Evolutionary conservation across 1,140 invertebrate genomes (phyloP).

Genomic region (Drusus annulatus): DNA sequence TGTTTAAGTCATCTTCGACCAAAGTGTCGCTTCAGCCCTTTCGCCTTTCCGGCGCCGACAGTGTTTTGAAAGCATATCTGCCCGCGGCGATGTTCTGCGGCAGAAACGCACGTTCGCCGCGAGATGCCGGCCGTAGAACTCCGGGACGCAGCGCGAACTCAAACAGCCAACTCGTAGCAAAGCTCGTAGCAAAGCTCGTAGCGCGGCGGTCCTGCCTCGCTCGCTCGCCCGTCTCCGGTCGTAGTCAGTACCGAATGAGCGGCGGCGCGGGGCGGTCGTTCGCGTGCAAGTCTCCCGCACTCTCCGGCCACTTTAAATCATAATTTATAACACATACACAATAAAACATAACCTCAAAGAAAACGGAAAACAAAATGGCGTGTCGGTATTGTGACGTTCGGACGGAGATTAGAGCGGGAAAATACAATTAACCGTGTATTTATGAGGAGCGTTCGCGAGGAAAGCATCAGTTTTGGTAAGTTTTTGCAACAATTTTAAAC

Average conservation of each 20-base stretch:
- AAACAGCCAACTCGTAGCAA: too few species aligned
- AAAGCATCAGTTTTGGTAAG: slow-evolving; percentile 32
- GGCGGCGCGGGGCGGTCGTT: slow-evolving; percentile 40
- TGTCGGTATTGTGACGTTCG: slow-evolving; percentile 40
- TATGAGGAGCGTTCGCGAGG: neutral
- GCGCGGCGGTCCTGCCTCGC: too few species aligned
- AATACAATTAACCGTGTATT: slow-evolving; percentile 8
- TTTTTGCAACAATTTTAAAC: neutral
- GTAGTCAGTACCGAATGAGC: slow-evolving; percentile 10
- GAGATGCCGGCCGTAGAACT: slow-evolving; percentile 1
- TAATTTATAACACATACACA: slow-evolving; percentile 31
- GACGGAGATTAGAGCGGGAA: slow-evolving; percentile 8
- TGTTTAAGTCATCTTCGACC: too few species aligned
- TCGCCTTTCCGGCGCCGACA: too few species aligned
- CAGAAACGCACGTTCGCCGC: too few species aligned
- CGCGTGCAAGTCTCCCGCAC: neutral
- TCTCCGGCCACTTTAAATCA: neutral
- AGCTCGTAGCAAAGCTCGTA: too few species aligned
- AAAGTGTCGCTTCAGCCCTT: too few species aligned
- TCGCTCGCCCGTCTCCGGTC: too few species aligned
- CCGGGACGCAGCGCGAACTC: too few species aligned
- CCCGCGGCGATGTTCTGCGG: too few species aligned
- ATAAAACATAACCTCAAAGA: slow-evolving; percentile 46
- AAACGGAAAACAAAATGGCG: slow-evolving; percentile 40
- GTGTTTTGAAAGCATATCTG: too few species aligned